These are phyloP conservation scores for Pristionchus maxplancki DNA, from an alignment of 2,888 invertebrate species.

Conservation along the genomic window DNA sequence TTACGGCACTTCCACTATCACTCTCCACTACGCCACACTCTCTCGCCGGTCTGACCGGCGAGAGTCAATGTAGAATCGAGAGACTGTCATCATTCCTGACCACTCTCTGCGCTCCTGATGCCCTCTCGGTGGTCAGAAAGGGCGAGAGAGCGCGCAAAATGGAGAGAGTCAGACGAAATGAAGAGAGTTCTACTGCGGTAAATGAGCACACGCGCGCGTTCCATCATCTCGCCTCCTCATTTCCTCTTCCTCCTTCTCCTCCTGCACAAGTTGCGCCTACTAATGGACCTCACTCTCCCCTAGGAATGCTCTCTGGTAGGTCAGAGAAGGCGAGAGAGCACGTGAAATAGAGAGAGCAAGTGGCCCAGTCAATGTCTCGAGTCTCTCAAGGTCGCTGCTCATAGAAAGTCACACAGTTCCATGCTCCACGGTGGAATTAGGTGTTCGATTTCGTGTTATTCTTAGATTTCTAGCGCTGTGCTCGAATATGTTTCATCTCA, in stretches of 20 bases:
- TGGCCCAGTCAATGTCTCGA: background rate
- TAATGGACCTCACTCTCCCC: background rate
- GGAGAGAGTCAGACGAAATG: background rate
- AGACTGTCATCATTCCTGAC: background rate
- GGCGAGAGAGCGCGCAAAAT: background rate
- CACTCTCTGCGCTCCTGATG: background rate
- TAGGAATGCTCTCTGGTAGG: background rate
- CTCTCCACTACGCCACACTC: background rate
- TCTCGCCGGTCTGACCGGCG: too few species aligned
- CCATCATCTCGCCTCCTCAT: background rate
- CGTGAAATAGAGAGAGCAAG: background rate
- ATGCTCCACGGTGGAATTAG: background rate
- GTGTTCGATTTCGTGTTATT: too few species aligned
- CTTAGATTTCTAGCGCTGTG: background rate
- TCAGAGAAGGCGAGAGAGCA: background rate
- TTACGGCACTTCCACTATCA: background rate
- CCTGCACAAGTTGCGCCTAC: background rate
- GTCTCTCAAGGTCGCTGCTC: background rate
- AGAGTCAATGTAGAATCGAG: too few species aligned
- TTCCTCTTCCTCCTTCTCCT: background rate
- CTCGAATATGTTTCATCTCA: background rate
- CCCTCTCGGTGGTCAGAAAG: too few species aligned
- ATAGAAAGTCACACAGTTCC: background rate
- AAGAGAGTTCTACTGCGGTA: background rate
- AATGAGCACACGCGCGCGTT: too few species aligned